These are phyloP conservation scores for Ranitomeya variabilis DNA, from an alignment of 2,113 vertebrate species.

Conservation along the genomic window DNA sequence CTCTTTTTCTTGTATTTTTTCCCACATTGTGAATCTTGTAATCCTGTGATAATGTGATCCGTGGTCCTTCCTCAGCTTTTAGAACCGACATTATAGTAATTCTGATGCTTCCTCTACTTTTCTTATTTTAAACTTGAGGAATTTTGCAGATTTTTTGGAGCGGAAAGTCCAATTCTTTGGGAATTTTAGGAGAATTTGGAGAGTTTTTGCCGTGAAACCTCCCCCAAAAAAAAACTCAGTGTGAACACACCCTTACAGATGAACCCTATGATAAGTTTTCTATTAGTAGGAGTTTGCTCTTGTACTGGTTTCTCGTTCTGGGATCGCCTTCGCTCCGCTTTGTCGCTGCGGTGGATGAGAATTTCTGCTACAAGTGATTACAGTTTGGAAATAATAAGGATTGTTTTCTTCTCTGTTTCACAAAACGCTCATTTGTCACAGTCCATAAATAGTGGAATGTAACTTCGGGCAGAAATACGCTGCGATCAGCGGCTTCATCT, in stretches of 20 bases:
- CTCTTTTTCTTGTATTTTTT: too few relatives aligned
- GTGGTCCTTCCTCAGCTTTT: too few relatives aligned
- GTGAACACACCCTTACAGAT: not conserved
- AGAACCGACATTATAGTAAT: too few relatives aligned
- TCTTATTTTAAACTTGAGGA: too few relatives aligned
- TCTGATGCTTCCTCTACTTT: too few relatives aligned
- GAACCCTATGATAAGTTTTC: not conserved
- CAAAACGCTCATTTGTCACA: constrained; percentile 50
- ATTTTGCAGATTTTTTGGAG: too few relatives aligned
- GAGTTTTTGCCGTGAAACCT: too few relatives aligned
- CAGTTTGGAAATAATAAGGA: constrained; percentile 41
- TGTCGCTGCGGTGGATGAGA: constrained; percentile 5
- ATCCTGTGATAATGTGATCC: too few relatives aligned
- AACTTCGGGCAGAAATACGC: constrained; percentile 24
- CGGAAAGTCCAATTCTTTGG: too few relatives aligned
- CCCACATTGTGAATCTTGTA: too few relatives aligned
- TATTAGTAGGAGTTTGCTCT: not conserved
- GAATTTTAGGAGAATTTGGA: too few relatives aligned
- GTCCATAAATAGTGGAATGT: constrained; percentile 41
- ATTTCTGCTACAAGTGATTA: constrained; percentile 24
- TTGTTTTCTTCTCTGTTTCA: constrained; percentile 38
- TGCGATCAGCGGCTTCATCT: constrained; percentile 20
- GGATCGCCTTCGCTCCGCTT: not conserved
- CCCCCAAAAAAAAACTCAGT: not conserved
- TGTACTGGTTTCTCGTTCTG: not conserved